Evolutionary conservation across 2,797 vertebrate species (phyloP).

Genomic region (Benthosema pterotum): DNA sequence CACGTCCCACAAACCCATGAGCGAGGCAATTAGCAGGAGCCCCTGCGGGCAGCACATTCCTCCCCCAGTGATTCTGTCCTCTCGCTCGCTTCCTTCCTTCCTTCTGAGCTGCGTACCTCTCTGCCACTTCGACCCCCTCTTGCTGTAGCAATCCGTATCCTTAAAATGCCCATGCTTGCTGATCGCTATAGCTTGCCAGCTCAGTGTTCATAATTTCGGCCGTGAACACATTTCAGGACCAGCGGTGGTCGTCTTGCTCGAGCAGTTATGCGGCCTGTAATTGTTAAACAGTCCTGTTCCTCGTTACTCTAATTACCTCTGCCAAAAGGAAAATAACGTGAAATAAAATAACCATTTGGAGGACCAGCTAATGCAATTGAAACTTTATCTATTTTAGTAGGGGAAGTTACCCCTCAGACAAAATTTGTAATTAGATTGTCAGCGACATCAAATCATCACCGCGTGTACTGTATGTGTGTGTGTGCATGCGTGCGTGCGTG

Average conservation of each 20-base stretch:
- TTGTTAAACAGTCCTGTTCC: conserved; percentile 41
- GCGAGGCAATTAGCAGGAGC: conserved; percentile 80
- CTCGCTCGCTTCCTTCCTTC: too few relatives aligned
- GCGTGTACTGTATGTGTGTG: too few relatives aligned
- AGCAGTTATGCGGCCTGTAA: conserved; percentile 24
- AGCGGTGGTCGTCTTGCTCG: conserved; percentile 11
- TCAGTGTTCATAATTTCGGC: conserved; percentile 37
- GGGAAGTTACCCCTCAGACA: conserved; percentile 10
- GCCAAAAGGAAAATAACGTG: conserved; percentile 41
- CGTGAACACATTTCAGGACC: conserved; percentile 33
- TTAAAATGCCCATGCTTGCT: conserved; percentile 34
- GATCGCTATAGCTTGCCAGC: conserved; percentile 22
- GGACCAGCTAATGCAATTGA: conserved; percentile 49
- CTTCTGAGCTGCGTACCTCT: too few relatives aligned
- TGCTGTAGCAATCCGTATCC: conserved; percentile 25
- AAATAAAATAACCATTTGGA: conserved; percentile 46
- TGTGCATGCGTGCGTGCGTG: too few relatives aligned
- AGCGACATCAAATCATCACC: conserved; percentile 14
- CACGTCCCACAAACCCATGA: conserved; percentile 73
- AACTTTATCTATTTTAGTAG: conserved; percentile 32
- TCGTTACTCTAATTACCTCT: conserved; percentile 62
- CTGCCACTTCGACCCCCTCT: too few relatives aligned
- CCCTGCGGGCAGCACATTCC: conserved; percentile 72
- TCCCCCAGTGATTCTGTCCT: conserved; percentile 25
- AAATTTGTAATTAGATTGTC: conserved; percentile 44